Evolutionary conservation across 2,113 vertebrate genomes (phyloP), one percentile per base, ranked within the genome.

Genomic region (Hippocampus comes): DNA sequence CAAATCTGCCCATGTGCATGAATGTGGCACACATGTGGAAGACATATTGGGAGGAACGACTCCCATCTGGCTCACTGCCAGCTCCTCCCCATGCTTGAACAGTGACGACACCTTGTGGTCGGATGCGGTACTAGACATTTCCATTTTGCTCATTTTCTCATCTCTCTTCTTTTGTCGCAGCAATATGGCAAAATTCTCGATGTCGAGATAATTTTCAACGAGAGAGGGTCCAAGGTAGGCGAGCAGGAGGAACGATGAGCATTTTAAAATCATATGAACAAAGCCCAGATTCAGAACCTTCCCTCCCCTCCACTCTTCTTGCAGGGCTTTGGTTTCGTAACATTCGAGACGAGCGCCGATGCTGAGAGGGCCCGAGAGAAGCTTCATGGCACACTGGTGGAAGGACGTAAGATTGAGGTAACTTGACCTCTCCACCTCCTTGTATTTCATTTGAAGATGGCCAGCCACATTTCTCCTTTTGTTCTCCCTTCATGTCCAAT

Each of bases 361-460:
- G 97, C 97, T 78, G 97, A 99, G 93, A 93, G 95, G 84, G 97
- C 97, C 90, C 92, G 97, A 90, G 96, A 98, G 94, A 96, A 96
- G 94, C 97, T 99, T 85, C 97, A 99, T 84, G 97, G 97, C 89
- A 99, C 97, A 81, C 93, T 99, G 93, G 97, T 99, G 92, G 97
- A 99, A 93, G 97, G 97, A 90, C 96, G 97, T 92, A 99, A 99
- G 95, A 97, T 99, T 86, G 97, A 99, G 96, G 97, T 99, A 89
- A 90, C 77, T 70, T 63, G 25, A 41, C 51, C 38, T 63, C 78
- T 59, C 63, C 10, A 1, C 53, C 18, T 8, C 18, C 6, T 38
- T 34, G 46, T 21, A 63, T 68, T 72, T 70, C 51, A 65, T 42
- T 1, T 68, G 78, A 76, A 56, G 49, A 75, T 74, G 72, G 77